Percentiles rank a stretch among this genome's conserved stretches.
Conservation (phyloP, 2,888 invertebrate species). For the Parnassius apollo region DNA sequence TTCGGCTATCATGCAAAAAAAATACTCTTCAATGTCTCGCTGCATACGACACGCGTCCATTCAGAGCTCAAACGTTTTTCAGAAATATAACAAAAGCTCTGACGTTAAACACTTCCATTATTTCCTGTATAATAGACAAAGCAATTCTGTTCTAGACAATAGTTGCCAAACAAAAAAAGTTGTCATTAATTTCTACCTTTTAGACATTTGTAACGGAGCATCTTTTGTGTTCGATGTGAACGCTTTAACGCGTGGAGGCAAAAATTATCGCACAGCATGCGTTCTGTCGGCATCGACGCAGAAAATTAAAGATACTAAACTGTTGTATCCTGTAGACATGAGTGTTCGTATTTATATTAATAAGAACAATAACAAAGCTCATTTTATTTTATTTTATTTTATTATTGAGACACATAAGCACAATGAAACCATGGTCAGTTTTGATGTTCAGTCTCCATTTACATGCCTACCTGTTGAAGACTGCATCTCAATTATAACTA, state of each 20-base stretch:
- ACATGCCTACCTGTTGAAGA: too few relatives aligned
- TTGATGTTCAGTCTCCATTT: too few relatives aligned
- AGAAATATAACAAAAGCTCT: conserved; percentile 66
- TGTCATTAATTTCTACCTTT: conserved; percentile 75
- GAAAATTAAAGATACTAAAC: conserved; percentile 33
- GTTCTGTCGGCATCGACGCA: conserved; percentile 39
- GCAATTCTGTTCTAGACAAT: conserved; percentile 72
- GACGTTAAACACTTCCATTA: conserved; percentile 79
- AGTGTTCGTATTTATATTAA: too few relatives aligned
- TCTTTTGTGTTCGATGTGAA: conserved; percentile 56
- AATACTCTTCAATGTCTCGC: conserved; percentile 62
- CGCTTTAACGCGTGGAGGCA: conserved; percentile 58
- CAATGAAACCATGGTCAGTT: too few relatives aligned
- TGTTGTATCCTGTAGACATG: background rate
- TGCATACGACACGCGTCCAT: conserved; percentile 70
- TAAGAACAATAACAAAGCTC: too few relatives aligned
- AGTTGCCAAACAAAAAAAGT: conserved; percentile 68
- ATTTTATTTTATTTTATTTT: too few relatives aligned
- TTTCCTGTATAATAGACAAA: conserved; percentile 74
- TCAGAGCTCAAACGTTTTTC: conserved; percentile 56
- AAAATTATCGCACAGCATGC: conserved; percentile 69
- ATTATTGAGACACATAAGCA: too few relatives aligned
- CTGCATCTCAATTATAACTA: too few relatives aligned
- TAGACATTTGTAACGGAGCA: conserved; percentile 74
- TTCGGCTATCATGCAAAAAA: conserved; percentile 66